A percentile compares a stretch with the other conserved stretches of the same genome.
Evolutionary conservation across 2,113 vertebrate species (phyloP).

Genomic region (Prietella phreatophila): DNA sequence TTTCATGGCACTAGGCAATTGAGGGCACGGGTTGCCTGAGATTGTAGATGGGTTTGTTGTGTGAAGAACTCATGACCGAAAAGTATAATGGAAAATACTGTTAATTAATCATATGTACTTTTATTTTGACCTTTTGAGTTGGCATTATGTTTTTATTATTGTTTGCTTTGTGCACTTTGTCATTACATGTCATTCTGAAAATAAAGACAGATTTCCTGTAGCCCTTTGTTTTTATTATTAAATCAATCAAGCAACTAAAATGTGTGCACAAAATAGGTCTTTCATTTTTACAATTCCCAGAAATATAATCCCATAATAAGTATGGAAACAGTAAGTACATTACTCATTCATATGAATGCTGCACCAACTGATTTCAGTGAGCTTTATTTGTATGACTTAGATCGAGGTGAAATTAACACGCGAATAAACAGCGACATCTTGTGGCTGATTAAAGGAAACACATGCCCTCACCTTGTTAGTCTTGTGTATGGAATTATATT

Average conservation of each 20-base stretch:
- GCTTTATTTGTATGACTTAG: neutral
- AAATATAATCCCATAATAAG: neutral
- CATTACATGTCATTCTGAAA: slow-evolving; percentile 63
- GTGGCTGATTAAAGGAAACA: slow-evolving; percentile 1
- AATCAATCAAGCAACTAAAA: neutral
- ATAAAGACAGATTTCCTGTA: slow-evolving; percentile 64
- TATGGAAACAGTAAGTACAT: neutral
- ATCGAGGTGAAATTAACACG: neutral
- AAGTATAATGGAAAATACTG: slow-evolving; percentile 74
- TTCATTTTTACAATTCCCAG: neutral
- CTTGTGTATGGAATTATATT: neutral
- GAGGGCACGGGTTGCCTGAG: slow-evolving; percentile 87
- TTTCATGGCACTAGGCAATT: slow-evolving; percentile 69
- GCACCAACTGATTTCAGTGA: neutral
- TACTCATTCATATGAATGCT: neutral
- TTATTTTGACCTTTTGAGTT: slow-evolving; percentile 57
- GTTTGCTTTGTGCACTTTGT: slow-evolving; percentile 75
- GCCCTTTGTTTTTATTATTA: neutral
- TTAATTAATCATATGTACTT: slow-evolving; percentile 75
- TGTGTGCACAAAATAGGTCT: neutral
- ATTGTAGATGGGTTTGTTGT: slow-evolving; percentile 74
- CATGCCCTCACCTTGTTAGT: neutral
- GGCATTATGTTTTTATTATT: slow-evolving; percentile 55
- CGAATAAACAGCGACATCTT: slow-evolving; percentile 35
- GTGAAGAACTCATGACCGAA: slow-evolving; percentile 77